Evolutionary conservation across 2,888 invertebrate species (phyloP), one percentile per base, ranked within the genome.

Genomic region (Drosophila austrosaltans): DNA sequence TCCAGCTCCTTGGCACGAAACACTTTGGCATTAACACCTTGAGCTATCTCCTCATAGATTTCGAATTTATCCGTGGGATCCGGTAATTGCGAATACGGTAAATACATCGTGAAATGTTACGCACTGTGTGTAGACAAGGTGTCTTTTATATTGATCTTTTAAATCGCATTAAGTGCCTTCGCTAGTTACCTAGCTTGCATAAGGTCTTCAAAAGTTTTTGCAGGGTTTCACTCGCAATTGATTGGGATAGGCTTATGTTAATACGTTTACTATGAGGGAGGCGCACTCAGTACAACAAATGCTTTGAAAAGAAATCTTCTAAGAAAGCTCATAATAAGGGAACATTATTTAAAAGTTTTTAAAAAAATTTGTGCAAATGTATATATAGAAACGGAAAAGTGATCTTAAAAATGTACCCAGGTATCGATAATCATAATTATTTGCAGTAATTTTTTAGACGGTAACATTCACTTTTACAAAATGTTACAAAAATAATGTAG

Each of bases 11-110:
- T 91, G 59, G 91, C 92, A 0, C 92, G 89, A 69, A 90, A 91
- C 2, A 92, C 92, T 77, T 92, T 92, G 2, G 91, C 91, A 85
- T 91, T 92, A 3, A 90, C 92, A 53, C 93, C 93, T 64, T 89
- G 91, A 22, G 92, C 94, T 28, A 93, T 90, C 73, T 92, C 91
- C 69, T 92, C 92, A 69, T 87, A 91, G 28, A 98, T 93, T 63
- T 93, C 93, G 92, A 96, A 98, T 75, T 96, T 94, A 75, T 96
- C 95, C 64, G 94, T 94, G 0, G 97, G 97, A 91, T 96, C 96
- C 63, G 96, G 95, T 72, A 98, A 93, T 75, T 95, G 94, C 77
- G 95, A 93, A 73, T 95, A 93, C 71, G 94, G 94, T 62, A 95
- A 84, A 90, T 92, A 90, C 91, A 92, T 92, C 42, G 68, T 84